A percentile compares a stretch with the other conserved stretches of the same genome.
Conservation (phyloP, 2,888 invertebrate genomes). For the Tanytarsus gracilentus region DNA sequence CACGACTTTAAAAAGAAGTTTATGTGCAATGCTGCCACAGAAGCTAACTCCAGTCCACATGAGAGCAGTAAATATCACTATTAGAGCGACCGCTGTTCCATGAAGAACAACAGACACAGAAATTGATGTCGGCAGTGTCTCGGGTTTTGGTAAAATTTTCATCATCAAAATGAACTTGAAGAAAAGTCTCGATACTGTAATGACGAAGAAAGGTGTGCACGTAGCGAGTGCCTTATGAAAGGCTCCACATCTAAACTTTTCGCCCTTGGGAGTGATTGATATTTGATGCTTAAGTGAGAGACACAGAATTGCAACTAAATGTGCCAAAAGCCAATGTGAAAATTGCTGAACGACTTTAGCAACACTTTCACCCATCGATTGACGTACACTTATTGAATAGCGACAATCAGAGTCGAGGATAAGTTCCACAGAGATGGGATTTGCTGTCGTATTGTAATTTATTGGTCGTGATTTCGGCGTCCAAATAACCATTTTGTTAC, state of each 20-base stretch:
- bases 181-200: constrained; percentile 36
- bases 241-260: constrained; percentile 43
- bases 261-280: constrained; percentile 37
- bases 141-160: constrained; percentile 32
- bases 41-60: constrained; percentile 52
- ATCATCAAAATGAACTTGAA: constrained; percentile 32
- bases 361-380: constrained; percentile 50
- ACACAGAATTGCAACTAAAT: constrained; percentile 55
- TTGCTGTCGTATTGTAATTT: constrained; percentile 39
- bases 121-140: constrained; percentile 34
- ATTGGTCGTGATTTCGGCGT: constrained; percentile 49
- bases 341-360: constrained; percentile 60
- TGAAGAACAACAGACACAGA: constrained; percentile 53
- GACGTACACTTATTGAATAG: constrained; percentile 48
- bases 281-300: constrained; percentile 51
- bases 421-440: constrained; percentile 49
- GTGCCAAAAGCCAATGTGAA: constrained; percentile 54
- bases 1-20: constrained; percentile 53
- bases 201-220: constrained; percentile 45
- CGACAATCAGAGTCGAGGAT: constrained; percentile 61
- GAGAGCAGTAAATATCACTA: constrained; percentile 48
- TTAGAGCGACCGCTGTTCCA: constrained; percentile 52
- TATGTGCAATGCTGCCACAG: constrained; percentile 61
- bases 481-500: constrained; percentile 50
- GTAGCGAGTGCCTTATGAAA: constrained; percentile 51